Evolutionary conservation across 2,797 vertebrate species (phyloP), one percentile per base, ranked within the genome.

Genomic region (Enteromius thamalakanensis): DNA sequence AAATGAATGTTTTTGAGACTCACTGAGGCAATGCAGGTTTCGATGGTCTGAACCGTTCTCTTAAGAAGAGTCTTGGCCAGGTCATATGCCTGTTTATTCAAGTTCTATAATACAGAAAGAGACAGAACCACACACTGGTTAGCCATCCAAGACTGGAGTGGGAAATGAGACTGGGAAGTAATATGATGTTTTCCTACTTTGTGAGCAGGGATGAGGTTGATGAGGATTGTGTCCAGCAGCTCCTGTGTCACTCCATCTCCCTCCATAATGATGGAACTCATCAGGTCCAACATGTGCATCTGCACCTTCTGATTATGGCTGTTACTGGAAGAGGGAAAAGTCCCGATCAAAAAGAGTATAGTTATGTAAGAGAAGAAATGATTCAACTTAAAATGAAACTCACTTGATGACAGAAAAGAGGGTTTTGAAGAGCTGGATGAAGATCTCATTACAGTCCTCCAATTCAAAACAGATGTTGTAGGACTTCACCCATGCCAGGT

Each of bases 251-350:
- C 97, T 91, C 98, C 97, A 85, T 99, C 98, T 84, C 98, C 98
- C 93, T 99, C 98, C 96, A 97, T 97, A 94, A 99, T 99, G 94
- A 99, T 99, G 92, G 98, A 99, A 94, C 97, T 99, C 98, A 99
- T 99, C 95, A 99, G 95, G 91, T 99, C 98, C 94, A 99, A 92
- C 98, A 99, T 99, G 92, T 99, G 98, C 97, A 99, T 97, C 91
- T 99, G 98, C 90, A 99, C 98, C 90, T 99, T 99, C 95, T 99
- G 98, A 92, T 99, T 99, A 94, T 99, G 98, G 93, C 97, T 99
- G 95, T 99, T 99, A 92, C 97, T 99, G 90, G 76, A 29, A 83
- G 42, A 77, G 34, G 29, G 19, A n/a, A 17, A 21, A 32, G 58
- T 32, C 23, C n/a, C 21, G n/a, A 40, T 3, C 55, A 37, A 67